Conservation (phyloP, 2,888 invertebrate genomes). For the Parapristionchus giblindavisi region DNA sequence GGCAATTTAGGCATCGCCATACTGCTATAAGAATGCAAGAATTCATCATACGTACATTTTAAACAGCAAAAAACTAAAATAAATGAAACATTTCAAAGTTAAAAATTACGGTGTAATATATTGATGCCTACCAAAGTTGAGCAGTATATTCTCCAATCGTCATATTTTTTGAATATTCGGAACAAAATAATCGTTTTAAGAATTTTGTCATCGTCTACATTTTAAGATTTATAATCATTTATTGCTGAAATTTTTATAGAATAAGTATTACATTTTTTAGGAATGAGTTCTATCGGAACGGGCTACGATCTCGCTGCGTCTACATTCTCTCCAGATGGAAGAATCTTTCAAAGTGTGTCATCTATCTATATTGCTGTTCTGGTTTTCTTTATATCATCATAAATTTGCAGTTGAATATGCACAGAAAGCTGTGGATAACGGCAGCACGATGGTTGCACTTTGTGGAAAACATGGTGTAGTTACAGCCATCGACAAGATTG, state of each 20-base stretch:
- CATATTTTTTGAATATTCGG: neutral
- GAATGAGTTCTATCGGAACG: constrained; percentile 93
- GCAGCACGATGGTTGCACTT: constrained; percentile 90
- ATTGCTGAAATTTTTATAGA: too few species aligned
- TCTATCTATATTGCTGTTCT: neutral
- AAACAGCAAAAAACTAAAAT: neutral
- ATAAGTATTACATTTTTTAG: too few species aligned
- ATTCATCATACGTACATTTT: neutral
- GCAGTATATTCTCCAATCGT: too few species aligned
- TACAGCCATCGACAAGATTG: constrained; percentile 93
- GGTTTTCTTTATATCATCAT: neutral
- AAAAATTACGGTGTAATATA: too few species aligned
- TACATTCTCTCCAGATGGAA: constrained; percentile 98
- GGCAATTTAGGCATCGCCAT: neutral
- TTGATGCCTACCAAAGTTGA: too few species aligned
- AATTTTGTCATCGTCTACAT: neutral
- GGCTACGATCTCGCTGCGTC: constrained; percentile 99
- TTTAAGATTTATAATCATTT: too few species aligned
- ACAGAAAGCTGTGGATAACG: constrained; percentile 96
- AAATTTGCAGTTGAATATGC: constrained; percentile 85
- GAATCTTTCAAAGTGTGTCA: constrained; percentile 86
- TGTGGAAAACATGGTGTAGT: constrained; percentile 95
- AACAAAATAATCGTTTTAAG: neutral
- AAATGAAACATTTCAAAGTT: neutral
- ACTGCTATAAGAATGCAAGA: neutral